Evolutionary conservation across 2,113 vertebrate species (phyloP).

Genomic region (Heliornis fulica): DNA sequence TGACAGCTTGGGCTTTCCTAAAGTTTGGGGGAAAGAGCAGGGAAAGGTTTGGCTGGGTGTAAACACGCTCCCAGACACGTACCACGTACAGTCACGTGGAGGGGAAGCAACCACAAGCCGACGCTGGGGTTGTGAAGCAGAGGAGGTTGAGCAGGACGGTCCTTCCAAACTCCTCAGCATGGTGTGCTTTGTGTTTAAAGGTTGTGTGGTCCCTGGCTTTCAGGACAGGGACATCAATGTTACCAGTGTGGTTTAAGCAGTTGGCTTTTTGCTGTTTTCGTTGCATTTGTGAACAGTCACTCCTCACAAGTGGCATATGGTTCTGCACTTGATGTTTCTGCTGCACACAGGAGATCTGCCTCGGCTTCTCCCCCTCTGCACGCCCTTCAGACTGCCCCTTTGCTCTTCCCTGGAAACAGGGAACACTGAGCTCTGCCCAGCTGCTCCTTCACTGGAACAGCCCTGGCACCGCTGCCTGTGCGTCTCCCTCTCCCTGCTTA

Average conservation of each 20-base stretch:
- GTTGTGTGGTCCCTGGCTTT: background rate
- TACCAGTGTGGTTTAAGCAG: background rate
- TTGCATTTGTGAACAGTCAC: background rate
- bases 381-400: background rate
- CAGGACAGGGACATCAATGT: background rate
- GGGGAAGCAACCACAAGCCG: background rate
- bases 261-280: background rate
- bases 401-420: background rate
- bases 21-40: background rate
- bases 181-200: background rate
- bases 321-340: accelerated
- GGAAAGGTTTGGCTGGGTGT: background rate
- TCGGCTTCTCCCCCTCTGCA: background rate
- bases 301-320: background rate
- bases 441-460: no score
- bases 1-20: background rate
- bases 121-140: background rate
- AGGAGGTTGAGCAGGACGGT: no score
- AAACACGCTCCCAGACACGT: background rate
- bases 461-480: accelerated
- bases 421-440: background rate
- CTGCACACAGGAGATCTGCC: accelerated
- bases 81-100: accelerated
- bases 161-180: accelerated
- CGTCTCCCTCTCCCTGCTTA: background rate